phyloP scores from a whole-genome alignment of 2,888 invertebrate species.

The Callosobruchus maculatus region DNA sequence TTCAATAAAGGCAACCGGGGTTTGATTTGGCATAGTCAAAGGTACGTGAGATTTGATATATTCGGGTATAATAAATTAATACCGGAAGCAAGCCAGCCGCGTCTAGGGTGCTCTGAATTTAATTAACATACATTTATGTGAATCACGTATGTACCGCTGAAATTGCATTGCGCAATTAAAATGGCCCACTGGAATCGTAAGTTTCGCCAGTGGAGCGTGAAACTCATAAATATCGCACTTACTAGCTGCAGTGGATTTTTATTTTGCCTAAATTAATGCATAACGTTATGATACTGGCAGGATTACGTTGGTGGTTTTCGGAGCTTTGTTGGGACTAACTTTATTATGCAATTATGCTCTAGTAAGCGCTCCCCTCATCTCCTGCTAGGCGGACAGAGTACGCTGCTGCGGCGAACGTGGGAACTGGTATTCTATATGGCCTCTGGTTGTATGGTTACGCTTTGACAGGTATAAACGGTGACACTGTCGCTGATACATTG shows the following conservation, averaged over 20 bases:
- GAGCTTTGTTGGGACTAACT: not conserved
- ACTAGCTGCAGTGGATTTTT: not conserved
- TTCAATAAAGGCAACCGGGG: no score
- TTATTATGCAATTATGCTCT: not conserved
- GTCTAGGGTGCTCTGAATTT: not conserved
- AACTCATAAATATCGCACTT: not conserved
- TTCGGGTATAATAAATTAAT: no score
- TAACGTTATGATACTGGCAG: not conserved
- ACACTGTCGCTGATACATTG: no score
- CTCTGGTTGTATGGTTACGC: no score
- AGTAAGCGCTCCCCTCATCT: not conserved
- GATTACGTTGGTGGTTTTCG: not conserved
- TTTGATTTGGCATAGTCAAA: no score
- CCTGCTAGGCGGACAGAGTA: no score
- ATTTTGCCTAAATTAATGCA: not conserved
- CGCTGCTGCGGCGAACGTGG: no score
- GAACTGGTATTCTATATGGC: no score
- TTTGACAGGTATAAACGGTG: no score
- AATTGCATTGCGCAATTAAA: not conserved
- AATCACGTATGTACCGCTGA: not conserved
- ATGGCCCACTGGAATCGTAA: not conserved
- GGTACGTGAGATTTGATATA: no score
- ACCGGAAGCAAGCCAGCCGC: not conserved
- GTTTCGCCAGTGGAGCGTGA: not conserved
- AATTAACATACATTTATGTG: not conserved